Evolutionary conservation across 2,797 vertebrate genomes (phyloP), one percentile per base, ranked within the genome.

Genomic region (Nyctibius grandis): DNA sequence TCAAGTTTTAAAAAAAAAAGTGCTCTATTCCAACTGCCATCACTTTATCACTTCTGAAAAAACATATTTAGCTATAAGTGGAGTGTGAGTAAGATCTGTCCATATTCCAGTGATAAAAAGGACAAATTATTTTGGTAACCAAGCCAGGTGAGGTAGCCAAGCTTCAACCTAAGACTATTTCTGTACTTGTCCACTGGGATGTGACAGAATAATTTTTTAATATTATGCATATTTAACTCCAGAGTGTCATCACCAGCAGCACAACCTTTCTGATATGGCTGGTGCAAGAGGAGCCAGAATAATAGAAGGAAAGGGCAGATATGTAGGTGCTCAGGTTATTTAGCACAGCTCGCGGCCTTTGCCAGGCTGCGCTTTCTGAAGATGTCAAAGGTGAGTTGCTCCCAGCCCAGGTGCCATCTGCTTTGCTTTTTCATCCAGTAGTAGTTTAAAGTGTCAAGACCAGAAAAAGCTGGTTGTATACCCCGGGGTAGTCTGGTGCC

Each of bases 341-440:
- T 65, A 60, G 69, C 69, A 69, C 5, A 7, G 47, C 77, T 21
- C 33, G 25, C 11, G 7, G 84, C 73, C 74, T 90, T 91, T 73
- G 57, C 79, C 47, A 84, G 50, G 70, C 79, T 86, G 47, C 2
- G 2, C 70, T 51, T 88, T 89, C 70, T 34, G 79, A 86, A 92
- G 94, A 75, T 9, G 4, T 92, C 65, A 72, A 78, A 80, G 48
- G 51, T 73, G 56, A 83, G 51, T 56, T 91, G 59, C 40, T 90
- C 54, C 60, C 77, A 76, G 54, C 56, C 50, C 15, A 0, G 38
- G 57, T 76, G 68, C 93, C 92, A 89, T 77, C 87, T 93, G 73
- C 57, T 91, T 72, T 75, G 40, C 33, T 74, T 91, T 86, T 88
- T 47, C 34, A 28, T 91, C 65, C 57, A 40, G 38, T 3, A 0